Conservation (phyloP, 2,888 invertebrate genomes). For the Watsonalla binaria region DNA sequence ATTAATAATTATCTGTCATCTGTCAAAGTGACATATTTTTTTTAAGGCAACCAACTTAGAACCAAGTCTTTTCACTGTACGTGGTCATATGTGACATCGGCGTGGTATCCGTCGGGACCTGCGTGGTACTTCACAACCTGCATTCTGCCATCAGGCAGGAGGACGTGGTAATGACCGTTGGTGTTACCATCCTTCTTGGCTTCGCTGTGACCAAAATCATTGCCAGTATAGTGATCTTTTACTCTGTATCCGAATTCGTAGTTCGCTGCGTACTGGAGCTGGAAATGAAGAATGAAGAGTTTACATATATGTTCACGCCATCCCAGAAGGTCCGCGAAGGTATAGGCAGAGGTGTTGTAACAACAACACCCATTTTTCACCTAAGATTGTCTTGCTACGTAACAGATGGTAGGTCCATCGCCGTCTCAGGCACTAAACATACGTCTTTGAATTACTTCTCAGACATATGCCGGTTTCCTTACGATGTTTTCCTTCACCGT, state of each 20-base stretch:
- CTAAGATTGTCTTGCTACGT: too few species aligned
- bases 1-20: too few species aligned
- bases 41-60: background rate
- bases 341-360: too few species aligned
- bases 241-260: conserved; percentile 86
- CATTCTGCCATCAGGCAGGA: conserved; percentile 87
- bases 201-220: conserved; percentile 88
- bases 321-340: too few species aligned
- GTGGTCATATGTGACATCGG: conserved; percentile 84
- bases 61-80: background rate
- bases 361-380: too few species aligned
- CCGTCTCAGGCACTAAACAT: too few species aligned
- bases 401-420: too few species aligned
- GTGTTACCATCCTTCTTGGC: conserved; percentile 82
- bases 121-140: conserved; percentile 89
- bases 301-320: too few species aligned
- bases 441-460: too few species aligned
- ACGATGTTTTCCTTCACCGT: too few species aligned
- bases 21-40: background rate
- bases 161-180: conserved; percentile 86
- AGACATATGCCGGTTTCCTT: too few species aligned
- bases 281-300: conserved; percentile 26
- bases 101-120: conserved; percentile 87
- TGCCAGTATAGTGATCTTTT: conserved; percentile 83
- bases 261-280: conserved; percentile 80